Base-by-base conservation (phyloP, 2,797 vertebrate species). In the Propithecus deckenii region DNA sequence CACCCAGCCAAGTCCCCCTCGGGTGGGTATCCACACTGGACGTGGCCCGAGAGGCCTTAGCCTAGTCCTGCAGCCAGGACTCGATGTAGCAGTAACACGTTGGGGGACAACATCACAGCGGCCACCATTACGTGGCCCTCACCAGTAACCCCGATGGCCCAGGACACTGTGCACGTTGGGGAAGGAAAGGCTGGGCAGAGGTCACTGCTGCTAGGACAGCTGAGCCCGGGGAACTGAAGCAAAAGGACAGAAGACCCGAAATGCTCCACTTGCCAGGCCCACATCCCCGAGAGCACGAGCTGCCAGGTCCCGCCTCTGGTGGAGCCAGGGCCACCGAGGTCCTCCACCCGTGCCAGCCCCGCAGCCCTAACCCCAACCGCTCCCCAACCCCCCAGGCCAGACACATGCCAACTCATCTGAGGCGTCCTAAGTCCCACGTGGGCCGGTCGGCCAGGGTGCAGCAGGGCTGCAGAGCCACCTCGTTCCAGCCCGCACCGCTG, bases 241-340 rank as follows among this genome's bases (percentile, higher is more conserved):
- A 32, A 20, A 59, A 65, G 2, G 5, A 4, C 30, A 43, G 76
- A 20, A 55, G 46, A 9, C 59, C 72, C 22, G 0, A 28, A 2
- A 32, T 12, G 25, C 6, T 13, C 71, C 43, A 7, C 46, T 38
- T 25, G 9, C 55, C 67, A 55, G 52, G 35, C 7, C 63, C 43
- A 55, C 4, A 11, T 2, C 65, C n/a, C 0, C 0, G 10, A 22
- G 4, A 32, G 22, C n/a, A 28, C 0, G 22, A 32, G 23, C 18
- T 6, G 32, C 59, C 12, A 0, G 52, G 18, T 30, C 23, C 22
- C 4, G 20, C 59, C 43, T 30, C 41, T 8, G 15, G 46, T 32
- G 17, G 25, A 32, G 28, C 22, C 25, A 11, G 48, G 81, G 55
- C 52, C 52, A 50, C 10, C 5, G 23, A 22, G 57, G 20, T 4